Percentiles rank a stretch among this genome's conserved stretches.
Conservation (phyloP, 2,797 vertebrate species). For the Gallinago nigripennis region DNA sequence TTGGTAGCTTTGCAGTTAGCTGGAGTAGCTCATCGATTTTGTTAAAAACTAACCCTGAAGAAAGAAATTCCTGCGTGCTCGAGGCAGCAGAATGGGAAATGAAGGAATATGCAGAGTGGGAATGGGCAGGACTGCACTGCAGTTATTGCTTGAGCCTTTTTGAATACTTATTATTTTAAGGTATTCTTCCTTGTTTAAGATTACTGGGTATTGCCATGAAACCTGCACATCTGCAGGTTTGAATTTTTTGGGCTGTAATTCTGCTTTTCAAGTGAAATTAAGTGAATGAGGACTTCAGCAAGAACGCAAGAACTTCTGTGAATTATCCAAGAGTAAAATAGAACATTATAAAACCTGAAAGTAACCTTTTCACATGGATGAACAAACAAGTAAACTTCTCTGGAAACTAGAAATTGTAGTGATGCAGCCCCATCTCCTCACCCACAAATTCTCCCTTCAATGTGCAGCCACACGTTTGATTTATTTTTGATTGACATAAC, state of each 20-base stretch:
- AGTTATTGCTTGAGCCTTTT: background rate
- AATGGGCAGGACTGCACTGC: background rate
- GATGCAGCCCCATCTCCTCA: slow-evolving; percentile 13
- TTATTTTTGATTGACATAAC: slow-evolving; percentile 60
- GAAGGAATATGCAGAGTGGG: background rate
- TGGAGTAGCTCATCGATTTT: background rate
- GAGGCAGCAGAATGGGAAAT: background rate
- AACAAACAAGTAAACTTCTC: background rate
- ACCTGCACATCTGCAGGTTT: background rate
- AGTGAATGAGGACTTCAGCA: background rate
- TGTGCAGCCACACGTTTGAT: slow-evolving; percentile 17
- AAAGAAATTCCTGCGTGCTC: background rate
- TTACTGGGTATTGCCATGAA: background rate
- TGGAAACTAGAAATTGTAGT: background rate
- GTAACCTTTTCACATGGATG: background rate
- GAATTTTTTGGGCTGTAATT: background rate
- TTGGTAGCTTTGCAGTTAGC: background rate
- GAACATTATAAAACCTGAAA: background rate
- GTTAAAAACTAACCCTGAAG: background rate
- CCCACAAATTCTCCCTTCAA: slow-evolving; percentile 21
- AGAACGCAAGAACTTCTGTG: background rate
- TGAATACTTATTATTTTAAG: background rate
- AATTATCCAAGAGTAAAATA: background rate
- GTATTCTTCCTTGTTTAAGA: background rate
- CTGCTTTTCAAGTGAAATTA: background rate